Percentiles rank a stretch among this genome's conserved stretches.
phyloP scores from a whole-genome alignment of 2,888 invertebrate species.

The Standfussiana lucernea region DNA sequence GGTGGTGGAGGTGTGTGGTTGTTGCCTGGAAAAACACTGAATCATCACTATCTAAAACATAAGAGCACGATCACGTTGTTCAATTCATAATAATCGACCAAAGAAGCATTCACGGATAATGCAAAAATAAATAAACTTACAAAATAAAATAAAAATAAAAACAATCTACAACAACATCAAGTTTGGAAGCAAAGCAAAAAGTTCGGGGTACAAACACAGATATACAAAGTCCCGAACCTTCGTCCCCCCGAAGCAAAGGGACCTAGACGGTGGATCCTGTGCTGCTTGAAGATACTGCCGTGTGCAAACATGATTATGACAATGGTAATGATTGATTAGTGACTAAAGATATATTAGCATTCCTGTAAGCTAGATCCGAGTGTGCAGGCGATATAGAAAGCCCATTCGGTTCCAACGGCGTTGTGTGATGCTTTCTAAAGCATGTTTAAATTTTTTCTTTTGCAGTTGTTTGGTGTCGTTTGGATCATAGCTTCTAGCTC shows the following conservation, averaged over 20 bases:
- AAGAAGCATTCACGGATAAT: conserved; percentile 48
- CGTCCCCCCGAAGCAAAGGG: conserved; percentile 82
- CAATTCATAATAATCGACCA: conserved; percentile 30
- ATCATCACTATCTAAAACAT: conserved; percentile 66
- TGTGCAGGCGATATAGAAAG: conserved; percentile 89
- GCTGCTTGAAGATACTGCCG: conserved; percentile 86
- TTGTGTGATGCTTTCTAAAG: conserved; percentile 88
- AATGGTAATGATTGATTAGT: conserved; percentile 82
- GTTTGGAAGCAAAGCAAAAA: conserved; percentile 67
- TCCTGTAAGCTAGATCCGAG: conserved; percentile 89
- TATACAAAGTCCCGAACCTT: conserved; percentile 84
- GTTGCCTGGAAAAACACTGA: conserved; percentile 84
- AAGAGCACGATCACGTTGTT: conserved; percentile 40
- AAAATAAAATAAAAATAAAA: conserved; percentile 48
- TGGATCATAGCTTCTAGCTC: conserved; percentile 91
- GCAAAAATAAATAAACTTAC: conserved; percentile 51
- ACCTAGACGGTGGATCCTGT: conserved; percentile 85
- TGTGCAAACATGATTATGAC: conserved; percentile 81
- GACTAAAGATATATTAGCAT: conserved; percentile 83
- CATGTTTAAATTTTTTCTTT: conserved; percentile 91
- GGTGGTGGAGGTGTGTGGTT: conserved; percentile 77
- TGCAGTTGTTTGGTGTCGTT: conserved; percentile 91
- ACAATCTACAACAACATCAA: conserved; percentile 65
- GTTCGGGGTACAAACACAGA: conserved; percentile 68
- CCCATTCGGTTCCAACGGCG: conserved; percentile 86